Conservation (phyloP, 1,140 invertebrate genomes). For the Dinothrombium tinctorium region DNA sequence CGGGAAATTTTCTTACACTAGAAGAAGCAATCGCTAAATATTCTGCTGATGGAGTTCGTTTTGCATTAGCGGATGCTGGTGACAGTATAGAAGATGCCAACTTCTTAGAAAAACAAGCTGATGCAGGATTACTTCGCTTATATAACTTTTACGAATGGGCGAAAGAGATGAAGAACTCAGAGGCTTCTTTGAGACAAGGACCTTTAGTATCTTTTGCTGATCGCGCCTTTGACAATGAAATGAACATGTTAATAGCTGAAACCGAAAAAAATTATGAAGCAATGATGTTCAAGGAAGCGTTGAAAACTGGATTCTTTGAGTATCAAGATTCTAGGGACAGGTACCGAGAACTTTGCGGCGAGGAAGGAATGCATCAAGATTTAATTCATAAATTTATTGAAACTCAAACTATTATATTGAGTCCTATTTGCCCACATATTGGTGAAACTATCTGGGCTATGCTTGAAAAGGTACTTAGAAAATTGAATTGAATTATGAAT, state of each 20-base stretch:
- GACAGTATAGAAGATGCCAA: constrained; percentile 98
- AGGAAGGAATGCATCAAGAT: constrained; percentile 39
- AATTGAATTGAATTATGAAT: constrained; percentile 22
- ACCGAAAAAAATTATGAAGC: constrained; percentile 59
- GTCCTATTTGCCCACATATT: constrained; percentile 90
- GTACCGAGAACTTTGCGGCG: constrained; percentile 56
- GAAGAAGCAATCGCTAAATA: constrained; percentile 70
- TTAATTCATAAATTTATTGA: constrained; percentile 66
- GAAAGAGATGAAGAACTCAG: constrained; percentile 44
- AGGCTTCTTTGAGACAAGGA: background rate
- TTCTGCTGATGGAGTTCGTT: constrained; percentile 72
- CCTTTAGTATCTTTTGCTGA: background rate
- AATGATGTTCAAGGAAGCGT: constrained; percentile 84
- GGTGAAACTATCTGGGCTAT: constrained; percentile 64
- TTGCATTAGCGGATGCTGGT: constrained; percentile 83
- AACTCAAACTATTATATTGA: constrained; percentile 58
- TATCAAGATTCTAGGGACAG: constrained; percentile 70
- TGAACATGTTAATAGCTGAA: constrained; percentile 61
- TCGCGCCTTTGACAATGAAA: constrained; percentile 31
- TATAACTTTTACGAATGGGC: constrained; percentile 92
- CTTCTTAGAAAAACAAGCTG: constrained; percentile 79
- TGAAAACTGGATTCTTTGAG: constrained; percentile 84
- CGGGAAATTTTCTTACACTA: constrained; percentile 91
- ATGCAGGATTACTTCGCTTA: constrained; percentile 78
- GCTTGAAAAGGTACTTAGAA: constrained; percentile 25